Evolutionary conservation across 2,888 invertebrate species (phyloP), one percentile per base, ranked within the genome.

Genomic region (Rhingia rostrata): DNA sequence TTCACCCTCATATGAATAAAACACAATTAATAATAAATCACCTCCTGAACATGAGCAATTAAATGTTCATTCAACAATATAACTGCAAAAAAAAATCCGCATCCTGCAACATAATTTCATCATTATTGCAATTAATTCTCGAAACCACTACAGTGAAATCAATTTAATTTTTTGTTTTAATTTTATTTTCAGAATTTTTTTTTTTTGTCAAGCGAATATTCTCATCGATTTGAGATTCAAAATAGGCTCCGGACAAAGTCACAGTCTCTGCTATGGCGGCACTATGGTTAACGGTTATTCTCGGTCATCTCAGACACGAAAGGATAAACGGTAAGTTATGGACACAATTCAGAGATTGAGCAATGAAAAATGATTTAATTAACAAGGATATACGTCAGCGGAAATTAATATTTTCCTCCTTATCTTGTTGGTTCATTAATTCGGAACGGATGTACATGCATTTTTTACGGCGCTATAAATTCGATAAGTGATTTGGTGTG

Each of bases 211-310:
- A 77, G 49, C 79, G 77, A 82, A 79, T 69, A 82, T 78, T 83
- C 79, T 72, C 79, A 80, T 88, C 87, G 89, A 89, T 88, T 88
- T 88, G 88, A 87, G 85, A 88, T 88, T 90, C 91, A 93, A 92
- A 91, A 93, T 93, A 93, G 93, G 93, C 90, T 92, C 93, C 87
- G 92, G 92, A 90, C 93, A 93, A 87, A 93, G 93, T 90, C 91
- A 90, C 88, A 92, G 91, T 87, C 90, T 92, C 86, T 92, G 92
- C 90, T 92, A 92, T 90, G 92, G 92, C 90, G 92, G 92, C 87
- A 90, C 91, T 89, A 89, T 92, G 92, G 90, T 90, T 88, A 89
- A 91, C 88, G 90, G 92, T 90, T 89, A 90, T 88, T 90, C 90
- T 91, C 92, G 93, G 92, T 91, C 90, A 87, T 90, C 92, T 89